A percentile compares a stretch with the other conserved stretches of the same genome.
These are phyloP conservation scores for Pyralis farinalis DNA, from an alignment of 2,888 invertebrate species.

Conservation along the genomic window DNA sequence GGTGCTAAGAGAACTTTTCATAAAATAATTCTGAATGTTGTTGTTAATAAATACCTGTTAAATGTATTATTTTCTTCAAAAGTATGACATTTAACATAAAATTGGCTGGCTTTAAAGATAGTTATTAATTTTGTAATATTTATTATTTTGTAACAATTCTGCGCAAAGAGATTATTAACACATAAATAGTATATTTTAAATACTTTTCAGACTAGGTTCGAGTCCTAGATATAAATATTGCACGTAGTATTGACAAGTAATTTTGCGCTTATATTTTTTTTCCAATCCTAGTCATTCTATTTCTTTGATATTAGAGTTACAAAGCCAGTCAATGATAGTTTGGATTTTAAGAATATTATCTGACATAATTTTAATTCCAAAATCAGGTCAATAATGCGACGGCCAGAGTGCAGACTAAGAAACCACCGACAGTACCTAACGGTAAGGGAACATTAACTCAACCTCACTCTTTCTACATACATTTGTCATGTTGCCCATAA, in stretches of 20 bases:
- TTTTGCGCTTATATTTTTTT: too few relatives aligned
- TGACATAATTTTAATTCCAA: slow-evolving; percentile 58
- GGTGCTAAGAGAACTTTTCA: not conserved
- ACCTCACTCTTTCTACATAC: not conserved
- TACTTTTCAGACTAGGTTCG: slow-evolving; percentile 9
- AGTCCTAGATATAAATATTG: slow-evolving; percentile 4
- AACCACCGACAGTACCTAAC: slow-evolving; percentile 94
- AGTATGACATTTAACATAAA: slow-evolving; percentile 24
- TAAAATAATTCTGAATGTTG: not conserved
- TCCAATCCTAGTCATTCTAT: slow-evolving; percentile 7
- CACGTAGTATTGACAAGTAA: not conserved
- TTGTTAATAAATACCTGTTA: too few relatives aligned
- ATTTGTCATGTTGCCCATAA: slow-evolving; percentile 1
- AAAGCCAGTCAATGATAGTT: slow-evolving; percentile 41
- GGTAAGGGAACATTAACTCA: slow-evolving; percentile 82
- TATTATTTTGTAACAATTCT: not conserved
- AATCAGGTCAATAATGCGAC: slow-evolving; percentile 99
- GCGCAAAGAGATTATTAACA: too few relatives aligned
- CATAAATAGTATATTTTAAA: too few relatives aligned
- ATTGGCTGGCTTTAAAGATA: slow-evolving; percentile 31
- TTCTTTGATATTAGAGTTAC: slow-evolving; percentile 14
- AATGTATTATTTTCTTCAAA: not conserved
- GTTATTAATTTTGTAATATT: slow-evolving; percentile 4
- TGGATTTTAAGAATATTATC: slow-evolving; percentile 28
- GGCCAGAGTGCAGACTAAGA: slow-evolving; percentile 99